Evolutionary conservation across 2,113 vertebrate species (phyloP), one percentile per base, ranked within the genome.

Genomic region (Thamnaconus septentrionalis): DNA sequence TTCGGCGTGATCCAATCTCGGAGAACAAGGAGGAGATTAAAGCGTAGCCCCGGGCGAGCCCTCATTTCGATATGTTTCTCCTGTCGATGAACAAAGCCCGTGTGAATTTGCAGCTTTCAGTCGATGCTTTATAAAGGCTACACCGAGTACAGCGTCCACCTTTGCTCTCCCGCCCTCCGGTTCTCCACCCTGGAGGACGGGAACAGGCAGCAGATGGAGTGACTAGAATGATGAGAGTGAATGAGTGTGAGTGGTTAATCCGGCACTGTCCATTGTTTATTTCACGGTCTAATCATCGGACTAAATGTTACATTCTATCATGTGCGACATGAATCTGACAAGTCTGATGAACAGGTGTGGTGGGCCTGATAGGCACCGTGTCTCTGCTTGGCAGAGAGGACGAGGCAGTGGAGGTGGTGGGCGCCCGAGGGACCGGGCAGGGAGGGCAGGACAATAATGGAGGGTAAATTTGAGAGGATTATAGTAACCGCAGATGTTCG

Each of bases 1-100:
- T 84, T 79, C 67, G 76, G 56, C 65, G 65, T 84, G 73, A 90
- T 85, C 64, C 77, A 71, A 83, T 82, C 61, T 71, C 18, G 53
- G 59, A 61, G 64, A 59, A 73, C 63, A 63, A 49, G 44, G 56
- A 10, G 6, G 12, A 70, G 83, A 85, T 85, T 86, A 81, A 76
- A 82, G 73, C 53, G 70, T 51, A 79, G 47, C 83, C 83, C 63
- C 9, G 41, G 77, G 80, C 67, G 57, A 64, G 58, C 57, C 47
- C 51, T 71, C 46, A 56, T 79, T 75, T 87, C 71, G 69, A 73
- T 71, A 49, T 55, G 67, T 69, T 83, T 60, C 49, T 56, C 41
- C 54, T 68, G 64, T 75, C 66, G 42, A 60, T 78, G 59, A 76
- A 76, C 78, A 64, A 59, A 59, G 51, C 61, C 51, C 70, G 75